Evolutionary conservation across 2,797 vertebrate genomes (phyloP), one percentile per base, ranked within the genome.

Genomic region (Falco peregrinus): DNA sequence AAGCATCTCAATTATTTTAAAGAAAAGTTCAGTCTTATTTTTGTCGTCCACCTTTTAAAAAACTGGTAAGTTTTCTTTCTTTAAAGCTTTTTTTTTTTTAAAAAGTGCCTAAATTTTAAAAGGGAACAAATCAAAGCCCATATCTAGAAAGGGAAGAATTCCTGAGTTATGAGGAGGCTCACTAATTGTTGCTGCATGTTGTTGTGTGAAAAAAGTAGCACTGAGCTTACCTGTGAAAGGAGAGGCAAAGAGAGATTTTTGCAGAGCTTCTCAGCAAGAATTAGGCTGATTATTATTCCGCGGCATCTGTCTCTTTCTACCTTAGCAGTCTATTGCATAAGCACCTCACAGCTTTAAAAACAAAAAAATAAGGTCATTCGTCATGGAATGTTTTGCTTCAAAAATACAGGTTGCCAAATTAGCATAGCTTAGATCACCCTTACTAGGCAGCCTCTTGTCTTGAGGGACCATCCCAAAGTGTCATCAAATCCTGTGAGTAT

Each of bases 291-390:
- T 95, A 80, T 95, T 96, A 95, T 95, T 95, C 87, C 41, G 6
- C 1, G 1, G 87, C 91, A 95, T 96, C 73, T 90, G 87, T 93
- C 90, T 95, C 92, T 94, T 96, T 89, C 78, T 96, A 94, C 89
- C 93, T 97, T 95, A 94, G 95, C 82, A 93, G 60, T 77, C 89
- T 95, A 91, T 96, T 96, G 90, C 92, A 95, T 96, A 96, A 95
- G 94, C 19, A 5, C 91, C 71, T 94, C 89, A 84, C 69, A 84
- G 91, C 86, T 95, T 95, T 94, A 92, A 95, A 97, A 96, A 93
- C 92, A 94, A 93, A 95, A 96, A 95, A 96, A 95, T 96, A 96
- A 96, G 94, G 94, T 96, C 90, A 96, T 74, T 94, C 78, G 2
- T 96, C 88, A 90, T 94, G 93, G 95, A 95, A 93, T 96, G 83